Base-by-base conservation (phyloP, 2,888 invertebrate genomes). In the Drosophila flavopinicola region DNA sequence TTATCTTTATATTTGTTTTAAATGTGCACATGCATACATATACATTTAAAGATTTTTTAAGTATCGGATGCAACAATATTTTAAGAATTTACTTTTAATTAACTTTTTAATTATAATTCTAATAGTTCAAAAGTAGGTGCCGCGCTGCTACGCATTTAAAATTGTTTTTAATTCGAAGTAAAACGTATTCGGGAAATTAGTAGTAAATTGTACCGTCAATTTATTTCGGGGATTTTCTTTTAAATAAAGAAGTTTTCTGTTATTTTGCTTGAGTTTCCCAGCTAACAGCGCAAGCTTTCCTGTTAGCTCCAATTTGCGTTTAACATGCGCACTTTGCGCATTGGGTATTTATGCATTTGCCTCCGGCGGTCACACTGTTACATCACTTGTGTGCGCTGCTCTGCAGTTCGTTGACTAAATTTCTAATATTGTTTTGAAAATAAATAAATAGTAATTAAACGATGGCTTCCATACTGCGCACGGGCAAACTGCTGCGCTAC, bases 401-500 rank as follows among this genome's bases (percentile, higher is more conserved):
- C 24, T 32, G 72, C 72, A 27, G 49, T 45, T 41, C 15, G 15
- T 24, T 56, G 39, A 32, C 23, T n/a, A 29, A n/a, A 30, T 15
- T 45, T 39, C n/a, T 53, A 66, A 39, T 37, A 52, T 42, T 61
- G 33, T 76, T 70, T 59, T 29, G 17, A 51, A 53, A 66, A 70
- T 68, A 66, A 63, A 75, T 56, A 65, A 13, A 57, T 33, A 53
- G 38, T 33, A 23, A 17, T 37, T 4, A 59, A 9, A 56, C 38
- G 17, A 91, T 91, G 91, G 90, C 91, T 67, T 90, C 91, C 67
- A 91, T 91, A 61, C 72, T 91, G 35, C 93, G 95, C 82, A 95
- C 95, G 51, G 95, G 95, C 29, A 95, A 95, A 91, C 94, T 95
- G 91, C 93, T 95, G 72, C 93, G 95, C 74, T 94, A 94, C 90